Conservation (phyloP, 2,113 vertebrate species). For the Synchiropus splendidus region DNA sequence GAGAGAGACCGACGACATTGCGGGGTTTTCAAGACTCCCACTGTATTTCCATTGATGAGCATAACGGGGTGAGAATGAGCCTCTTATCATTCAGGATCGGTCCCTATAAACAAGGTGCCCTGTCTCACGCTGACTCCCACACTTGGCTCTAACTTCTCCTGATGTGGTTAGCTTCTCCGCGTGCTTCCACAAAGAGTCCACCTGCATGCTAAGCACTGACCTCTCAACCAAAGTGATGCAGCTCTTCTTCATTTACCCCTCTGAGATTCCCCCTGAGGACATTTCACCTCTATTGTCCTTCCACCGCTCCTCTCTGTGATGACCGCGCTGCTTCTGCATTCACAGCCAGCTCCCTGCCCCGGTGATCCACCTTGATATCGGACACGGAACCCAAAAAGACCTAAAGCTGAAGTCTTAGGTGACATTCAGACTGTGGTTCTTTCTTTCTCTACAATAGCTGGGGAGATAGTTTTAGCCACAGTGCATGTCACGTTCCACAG, state of each 20-base stretch:
- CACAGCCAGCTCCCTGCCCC: slow-evolving; percentile 24
- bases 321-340: slow-evolving; percentile 45
- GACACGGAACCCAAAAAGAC: slow-evolving; percentile 10
- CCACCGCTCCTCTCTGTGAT: slow-evolving; percentile 36
- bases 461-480: too few relatives aligned
- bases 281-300: slow-evolving; percentile 55
- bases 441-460: too few relatives aligned
- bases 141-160: slow-evolving; percentile 27
- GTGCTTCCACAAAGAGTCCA: slow-evolving; percentile 19
- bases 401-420: not conserved
- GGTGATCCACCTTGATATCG: slow-evolving; percentile 31
- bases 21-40: slow-evolving; percentile 22
- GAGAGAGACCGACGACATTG: slow-evolving; percentile 24
- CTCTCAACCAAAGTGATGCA: slow-evolving; percentile 41
- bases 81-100: slow-evolving; percentile 42
- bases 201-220: slow-evolving; percentile 59
- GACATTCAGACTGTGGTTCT: too few relatives aligned
- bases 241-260: slow-evolving; percentile 45
- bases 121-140: slow-evolving; percentile 38
- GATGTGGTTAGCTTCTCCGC: slow-evolving; percentile 40
- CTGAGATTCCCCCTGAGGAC: slow-evolving; percentile 47
- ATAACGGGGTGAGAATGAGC: slow-evolving; percentile 11
- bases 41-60: slow-evolving; percentile 29
- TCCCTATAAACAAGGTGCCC: slow-evolving; percentile 38
- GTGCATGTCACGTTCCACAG: too few relatives aligned